Evolutionary conservation across 2,888 invertebrate genomes (phyloP).

Genomic region (Pocota personata): DNA sequence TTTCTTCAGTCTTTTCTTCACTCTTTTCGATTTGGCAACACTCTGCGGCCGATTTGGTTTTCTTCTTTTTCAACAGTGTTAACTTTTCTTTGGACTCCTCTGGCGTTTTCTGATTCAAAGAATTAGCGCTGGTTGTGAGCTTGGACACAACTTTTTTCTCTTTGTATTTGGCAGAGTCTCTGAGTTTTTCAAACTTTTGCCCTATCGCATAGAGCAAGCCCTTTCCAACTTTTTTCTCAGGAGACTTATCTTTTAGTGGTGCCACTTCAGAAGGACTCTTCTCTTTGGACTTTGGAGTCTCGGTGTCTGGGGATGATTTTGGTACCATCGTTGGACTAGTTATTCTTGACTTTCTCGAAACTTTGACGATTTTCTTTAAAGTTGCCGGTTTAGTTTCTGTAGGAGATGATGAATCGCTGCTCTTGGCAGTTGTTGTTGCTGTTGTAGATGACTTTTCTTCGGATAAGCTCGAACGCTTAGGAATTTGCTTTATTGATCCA

Average conservation of each 20-base stretch:
- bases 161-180: conserved; percentile 83
- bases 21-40: conserved; percentile 39
- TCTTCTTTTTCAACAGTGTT: conserved; percentile 83
- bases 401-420: conserved; percentile 75
- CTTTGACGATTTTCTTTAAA: conserved; percentile 77
- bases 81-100: conserved; percentile 78
- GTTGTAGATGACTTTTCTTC: conserved; percentile 79
- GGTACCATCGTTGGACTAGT: conserved; percentile 77
- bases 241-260: conserved; percentile 80
- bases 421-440: conserved; percentile 74
- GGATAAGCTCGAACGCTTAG: conserved; percentile 52
- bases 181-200: conserved; percentile 89
- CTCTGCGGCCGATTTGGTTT: conserved; percentile 77
- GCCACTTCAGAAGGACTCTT: conserved; percentile 76
- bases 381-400: conserved; percentile 76
- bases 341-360: conserved; percentile 79
- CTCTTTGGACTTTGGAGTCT: conserved; percentile 79
- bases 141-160: conserved; percentile 77
- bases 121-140: conserved; percentile 74
- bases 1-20: conserved; percentile 68
- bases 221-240: conserved; percentile 86
- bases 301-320: conserved; percentile 75
- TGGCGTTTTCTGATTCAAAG: conserved; percentile 77
- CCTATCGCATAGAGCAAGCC: conserved; percentile 90
- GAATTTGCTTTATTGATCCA: conserved; percentile 13